Evolutionary conservation across 2,797 vertebrate species (phyloP).

Genomic region (Pantherophis alleghaniensis): DNA sequence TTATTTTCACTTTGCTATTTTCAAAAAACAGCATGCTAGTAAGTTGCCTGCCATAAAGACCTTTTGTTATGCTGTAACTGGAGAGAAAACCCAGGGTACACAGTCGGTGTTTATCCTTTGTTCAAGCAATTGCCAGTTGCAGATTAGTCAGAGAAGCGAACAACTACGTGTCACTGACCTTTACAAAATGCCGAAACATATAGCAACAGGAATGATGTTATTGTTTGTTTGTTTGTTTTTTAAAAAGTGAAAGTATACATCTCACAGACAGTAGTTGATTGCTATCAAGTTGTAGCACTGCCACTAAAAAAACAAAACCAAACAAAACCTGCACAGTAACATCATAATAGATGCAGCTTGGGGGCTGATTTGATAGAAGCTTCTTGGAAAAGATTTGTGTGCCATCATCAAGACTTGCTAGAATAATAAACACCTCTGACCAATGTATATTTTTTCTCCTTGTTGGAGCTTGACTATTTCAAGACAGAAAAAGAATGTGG

Average conservation of each 20-base stretch:
- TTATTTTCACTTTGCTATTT: constrained; percentile 13
- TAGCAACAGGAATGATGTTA: neutral
- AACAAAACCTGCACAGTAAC: neutral
- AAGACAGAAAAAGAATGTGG: neutral
- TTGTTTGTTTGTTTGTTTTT: neutral
- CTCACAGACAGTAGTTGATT: neutral
- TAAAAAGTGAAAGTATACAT: neutral
- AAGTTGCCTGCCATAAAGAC: constrained; percentile 1
- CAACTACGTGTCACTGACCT: neutral
- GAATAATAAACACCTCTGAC: neutral
- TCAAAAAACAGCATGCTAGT: constrained; percentile 20
- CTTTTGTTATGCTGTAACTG: constrained; percentile 1
- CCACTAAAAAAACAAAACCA: neutral
- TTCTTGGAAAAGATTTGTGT: neutral
- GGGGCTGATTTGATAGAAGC: neutral
- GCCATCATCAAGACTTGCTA: neutral
- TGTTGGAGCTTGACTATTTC: neutral
- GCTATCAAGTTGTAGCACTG: neutral
- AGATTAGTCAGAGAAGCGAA: neutral
- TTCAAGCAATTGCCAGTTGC: neutral
- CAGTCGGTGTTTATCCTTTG: constrained; percentile 13
- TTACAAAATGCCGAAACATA: constrained; percentile 6
- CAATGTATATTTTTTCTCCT: neutral
- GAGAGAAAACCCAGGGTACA: neutral
- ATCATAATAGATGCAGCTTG: neutral